Conservation (phyloP, 1,140 invertebrate species). For the Reticulitermes speratus region DNA sequence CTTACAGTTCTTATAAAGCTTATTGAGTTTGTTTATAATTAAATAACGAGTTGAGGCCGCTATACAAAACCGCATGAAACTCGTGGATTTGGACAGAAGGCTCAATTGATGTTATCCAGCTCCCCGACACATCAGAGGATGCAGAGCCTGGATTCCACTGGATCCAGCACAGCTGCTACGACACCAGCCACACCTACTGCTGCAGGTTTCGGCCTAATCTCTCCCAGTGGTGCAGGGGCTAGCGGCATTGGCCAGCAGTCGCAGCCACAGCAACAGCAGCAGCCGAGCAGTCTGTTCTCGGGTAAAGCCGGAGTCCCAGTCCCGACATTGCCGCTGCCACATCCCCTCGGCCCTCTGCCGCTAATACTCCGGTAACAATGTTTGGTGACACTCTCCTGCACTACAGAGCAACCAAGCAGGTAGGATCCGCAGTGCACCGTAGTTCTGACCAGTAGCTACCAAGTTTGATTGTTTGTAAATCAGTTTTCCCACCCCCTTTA, state of each 20-base stretch:
- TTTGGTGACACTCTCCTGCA: conserved; percentile 57
- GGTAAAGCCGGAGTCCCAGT: conserved; percentile 41
- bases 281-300: conserved; percentile 32
- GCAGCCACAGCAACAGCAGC: conserved; percentile 35
- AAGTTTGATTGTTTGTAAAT: not conserved
- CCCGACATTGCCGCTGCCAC: conserved; percentile 52
- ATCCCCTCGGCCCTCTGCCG: conserved; percentile 48
- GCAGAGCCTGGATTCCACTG: conserved; percentile 28
- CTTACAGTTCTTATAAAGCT: no score
- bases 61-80: no score
- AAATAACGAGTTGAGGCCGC: no score
- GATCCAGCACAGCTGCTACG: conserved; percentile 21
- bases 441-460: not conserved
- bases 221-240: not conserved
- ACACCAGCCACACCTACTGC: conserved; percentile 37
- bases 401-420: conserved; percentile 50
- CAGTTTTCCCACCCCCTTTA: not conserved
- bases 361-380: conserved; percentile 49
- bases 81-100: no score
- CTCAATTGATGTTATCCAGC: not conserved
- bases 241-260: not conserved
- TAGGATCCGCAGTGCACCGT: conserved; percentile 38
- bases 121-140: conserved; percentile 27
- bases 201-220: conserved; percentile 30
- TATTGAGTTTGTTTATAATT: no score